Evolutionary conservation across 1,140 invertebrate genomes (phyloP), one percentile per base, ranked within the genome.

Genomic region (Drosophila varians): DNA sequence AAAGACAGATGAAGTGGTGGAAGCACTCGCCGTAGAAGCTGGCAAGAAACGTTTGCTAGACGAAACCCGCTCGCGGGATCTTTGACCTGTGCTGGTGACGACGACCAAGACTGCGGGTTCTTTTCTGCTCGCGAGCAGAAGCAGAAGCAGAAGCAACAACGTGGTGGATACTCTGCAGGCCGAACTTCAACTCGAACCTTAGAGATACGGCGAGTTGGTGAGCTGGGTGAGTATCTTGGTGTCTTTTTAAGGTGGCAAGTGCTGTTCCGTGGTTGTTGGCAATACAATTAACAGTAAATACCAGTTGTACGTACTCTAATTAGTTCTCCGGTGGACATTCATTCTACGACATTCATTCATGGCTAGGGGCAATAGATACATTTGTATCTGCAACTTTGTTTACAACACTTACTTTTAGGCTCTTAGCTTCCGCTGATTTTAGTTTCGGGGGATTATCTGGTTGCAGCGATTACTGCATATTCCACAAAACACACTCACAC

Each of bases 241-340:
- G 31, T 55, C 23, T 68, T 14, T 60, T 61, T 43, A 51, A 83
- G 74, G 69, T 83, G 78, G 78, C 73, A 82, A 82, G 74, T 83
- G 74, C 43, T 77, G 74, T 52, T 74, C 64, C 40, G 40, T 69
- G 36, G 42, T 61, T 38, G 49, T 43, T 56, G 52, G 55, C 82
- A 74, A 87, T 77, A 77, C 76, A 75, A 87, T 87, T 87, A 87
- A 87, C 82, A 82, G 82, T 87, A 82, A 87, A 87, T 74, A 87
- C 82, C 82, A 74, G 82, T 87, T 87, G 74, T 69, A 66, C 73
- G 47, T 61, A 80, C 76, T 74, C 72, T 61, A 84, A 84, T 84
- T 84, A 75, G 65, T 51, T 55, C 55, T 25, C 48, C 45, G 28
- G 25, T 19, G 31, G 36, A 38, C 36, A 61, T n/a, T n/a, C 56